phyloP scores from a whole-genome alignment of 2,888 invertebrate species.

The Troides aeacus region DNA sequence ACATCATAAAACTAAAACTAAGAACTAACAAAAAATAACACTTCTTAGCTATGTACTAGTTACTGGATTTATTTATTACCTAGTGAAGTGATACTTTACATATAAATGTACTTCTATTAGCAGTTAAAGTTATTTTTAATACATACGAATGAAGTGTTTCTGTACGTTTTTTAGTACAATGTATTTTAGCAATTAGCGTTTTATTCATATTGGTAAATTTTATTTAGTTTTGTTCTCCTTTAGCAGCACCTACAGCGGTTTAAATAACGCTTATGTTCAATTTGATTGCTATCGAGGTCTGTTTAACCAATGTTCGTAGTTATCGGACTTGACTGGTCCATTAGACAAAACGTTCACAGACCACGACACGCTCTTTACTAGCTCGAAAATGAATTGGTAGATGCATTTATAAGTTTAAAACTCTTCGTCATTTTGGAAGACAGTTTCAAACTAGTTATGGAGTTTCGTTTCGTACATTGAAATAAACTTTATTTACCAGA shows the following conservation, averaged over 20 bases:
- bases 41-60: too few species aligned
- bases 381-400: background rate
- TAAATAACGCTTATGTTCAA: background rate
- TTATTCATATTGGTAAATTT: background rate
- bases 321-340: constrained; percentile 47
- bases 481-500: background rate
- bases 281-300: constrained; percentile 25
- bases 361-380: constrained; percentile 31
- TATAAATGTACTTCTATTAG: too few species aligned
- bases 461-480: background rate
- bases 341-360: constrained; percentile 42
- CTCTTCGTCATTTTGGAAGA: too few species aligned
- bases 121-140: too few species aligned
- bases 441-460: background rate
- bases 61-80: too few species aligned
- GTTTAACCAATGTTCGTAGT: constrained; percentile 34
- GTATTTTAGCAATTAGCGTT: background rate
- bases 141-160: too few species aligned
- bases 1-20: too few species aligned
- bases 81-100: too few species aligned
- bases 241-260: background rate
- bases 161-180: too few species aligned
- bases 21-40: too few species aligned
- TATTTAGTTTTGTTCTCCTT: background rate
- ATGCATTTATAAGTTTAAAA: background rate